Conservation (phyloP, 2,888 invertebrate species). For the Clusia tigrina region DNA sequence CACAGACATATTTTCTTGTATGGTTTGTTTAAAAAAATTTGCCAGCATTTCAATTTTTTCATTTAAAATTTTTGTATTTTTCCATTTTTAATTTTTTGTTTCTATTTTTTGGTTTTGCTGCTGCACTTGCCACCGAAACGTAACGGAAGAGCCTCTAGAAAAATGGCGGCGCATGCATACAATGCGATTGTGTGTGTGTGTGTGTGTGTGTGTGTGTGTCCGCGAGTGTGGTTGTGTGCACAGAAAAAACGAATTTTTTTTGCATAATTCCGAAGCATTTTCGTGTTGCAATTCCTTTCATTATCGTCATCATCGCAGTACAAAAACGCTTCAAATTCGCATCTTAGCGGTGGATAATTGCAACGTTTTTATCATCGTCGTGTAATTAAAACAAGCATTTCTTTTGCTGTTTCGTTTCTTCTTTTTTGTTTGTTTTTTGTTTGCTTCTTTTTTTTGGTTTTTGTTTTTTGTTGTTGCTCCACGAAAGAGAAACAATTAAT, state of each 20-base stretch:
- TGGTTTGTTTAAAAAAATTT: no score
- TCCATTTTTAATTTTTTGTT: conserved; percentile 36
- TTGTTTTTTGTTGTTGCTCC: no score
- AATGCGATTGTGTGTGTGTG: background rate
- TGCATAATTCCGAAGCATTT: conserved; percentile 31
- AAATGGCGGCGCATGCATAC: background rate
- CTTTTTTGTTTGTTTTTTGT: no score
- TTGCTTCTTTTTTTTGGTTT: no score
- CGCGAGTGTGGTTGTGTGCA: conserved; percentile 3
- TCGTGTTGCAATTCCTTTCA: conserved; percentile 32
- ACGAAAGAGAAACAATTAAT: no score
- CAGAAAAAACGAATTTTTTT: conserved; percentile 5
- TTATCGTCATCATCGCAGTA: conserved; percentile 25
- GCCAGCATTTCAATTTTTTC: background rate
- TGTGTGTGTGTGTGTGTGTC: background rate
- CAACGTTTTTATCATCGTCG: conserved; percentile 40
- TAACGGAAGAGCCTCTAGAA: conserved; percentile 13
- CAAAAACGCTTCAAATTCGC: conserved; percentile 30
- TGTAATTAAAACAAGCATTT: conserved; percentile 53
- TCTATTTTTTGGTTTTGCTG: conserved; percentile 6
- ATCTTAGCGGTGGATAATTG: conserved; percentile 30
- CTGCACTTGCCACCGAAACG: no score
- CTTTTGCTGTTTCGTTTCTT: no score
- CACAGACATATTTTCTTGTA: no score
- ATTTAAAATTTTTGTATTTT: conserved; percentile 35